Base-by-base conservation (phyloP, 2,113 vertebrate species). In the Nerophis lumbriciformis region DNA sequence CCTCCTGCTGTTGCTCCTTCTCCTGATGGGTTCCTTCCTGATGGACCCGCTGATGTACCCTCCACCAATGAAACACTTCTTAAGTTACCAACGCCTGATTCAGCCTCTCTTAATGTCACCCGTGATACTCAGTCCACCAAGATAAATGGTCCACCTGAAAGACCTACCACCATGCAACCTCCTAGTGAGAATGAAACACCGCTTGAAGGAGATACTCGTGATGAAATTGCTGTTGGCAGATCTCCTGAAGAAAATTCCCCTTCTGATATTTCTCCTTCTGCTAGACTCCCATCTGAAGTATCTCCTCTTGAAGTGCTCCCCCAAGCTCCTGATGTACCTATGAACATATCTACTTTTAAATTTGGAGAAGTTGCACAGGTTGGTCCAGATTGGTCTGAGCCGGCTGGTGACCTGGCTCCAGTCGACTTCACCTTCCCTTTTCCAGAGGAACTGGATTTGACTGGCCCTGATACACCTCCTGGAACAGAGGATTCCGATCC, bases 341-440 rank as follows among this genome's bases (percentile, higher is more conserved):
- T n/a, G 36, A 61, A 65, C 6, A 48, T 59, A 15, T 21, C 55
- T 64, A 21, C 67, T n/a, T 57, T 60, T 48, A 50, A 53, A 62
- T 47, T 10, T 60, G 67, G 52, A 54, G 68, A 48, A 66, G 45
- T 19, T 37, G 13, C 14, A 38, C 35, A 48, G 48, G 68, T 14
- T 42, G 52, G 48, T 38, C 11, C 21, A 39, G 52, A 67, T 59
- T 44, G 0, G 11, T 59, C 64, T 19, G 49, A 75, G 10, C 42
- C 75, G 42, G 13, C 14, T 55, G 53, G 10, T 11, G 47, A 73
- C 49, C 59, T 75, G 37, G 71, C 66, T 19, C 79, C 75, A 19
- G 63, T 83, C 37, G 79, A 83, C 65, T 79, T 82, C 51, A 75
- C 48, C 13, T 73, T 75, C 47, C 69, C 77, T 21, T 38, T 64